Conservation (phyloP, 1,140 invertebrate species). For the Venustaconcha ellipsiformis region DNA sequence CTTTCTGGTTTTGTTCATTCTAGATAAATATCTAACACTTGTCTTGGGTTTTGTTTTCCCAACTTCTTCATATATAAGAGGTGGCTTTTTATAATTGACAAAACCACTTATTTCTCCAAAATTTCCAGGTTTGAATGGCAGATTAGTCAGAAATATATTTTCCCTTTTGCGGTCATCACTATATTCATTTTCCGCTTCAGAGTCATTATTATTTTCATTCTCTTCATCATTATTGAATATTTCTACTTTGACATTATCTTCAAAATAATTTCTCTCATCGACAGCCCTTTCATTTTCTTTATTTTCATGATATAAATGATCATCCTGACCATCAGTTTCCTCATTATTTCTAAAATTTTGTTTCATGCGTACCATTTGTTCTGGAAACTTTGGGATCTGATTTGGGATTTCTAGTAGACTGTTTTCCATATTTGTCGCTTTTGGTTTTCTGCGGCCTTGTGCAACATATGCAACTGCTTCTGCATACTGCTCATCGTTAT, state of each 20-base stretch:
- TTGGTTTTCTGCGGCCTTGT: too few species aligned
- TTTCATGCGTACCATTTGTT: too few species aligned
- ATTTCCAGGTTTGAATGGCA: constrained; percentile 6
- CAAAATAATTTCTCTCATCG: background rate
- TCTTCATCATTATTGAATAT: constrained; percentile 15
- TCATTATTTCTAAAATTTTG: too few species aligned
- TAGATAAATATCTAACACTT: too few species aligned
- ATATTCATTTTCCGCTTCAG: constrained; percentile 35
- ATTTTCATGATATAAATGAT: background rate
- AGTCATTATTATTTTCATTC: constrained; percentile 27
- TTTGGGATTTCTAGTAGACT: too few species aligned
- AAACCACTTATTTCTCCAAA: constrained; percentile 15
- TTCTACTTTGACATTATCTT: background rate
- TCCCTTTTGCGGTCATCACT: constrained; percentile 12
- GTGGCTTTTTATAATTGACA: constrained; percentile 12
- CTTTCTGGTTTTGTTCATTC: too few species aligned
- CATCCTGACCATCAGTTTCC: too few species aligned
- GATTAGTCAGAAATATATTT: background rate
- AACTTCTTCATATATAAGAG: constrained; percentile 13
- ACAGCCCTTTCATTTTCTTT: constrained; percentile 2
- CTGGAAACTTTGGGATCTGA: too few species aligned
- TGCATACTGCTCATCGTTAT: too few species aligned
- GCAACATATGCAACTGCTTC: too few species aligned
- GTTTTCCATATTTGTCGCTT: too few species aligned
- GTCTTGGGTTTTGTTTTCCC: too few species aligned